These are phyloP conservation scores for Tuberolachnus salignus DNA, from an alignment of 2,888 invertebrate genomes.

Conservation along the genomic window DNA sequence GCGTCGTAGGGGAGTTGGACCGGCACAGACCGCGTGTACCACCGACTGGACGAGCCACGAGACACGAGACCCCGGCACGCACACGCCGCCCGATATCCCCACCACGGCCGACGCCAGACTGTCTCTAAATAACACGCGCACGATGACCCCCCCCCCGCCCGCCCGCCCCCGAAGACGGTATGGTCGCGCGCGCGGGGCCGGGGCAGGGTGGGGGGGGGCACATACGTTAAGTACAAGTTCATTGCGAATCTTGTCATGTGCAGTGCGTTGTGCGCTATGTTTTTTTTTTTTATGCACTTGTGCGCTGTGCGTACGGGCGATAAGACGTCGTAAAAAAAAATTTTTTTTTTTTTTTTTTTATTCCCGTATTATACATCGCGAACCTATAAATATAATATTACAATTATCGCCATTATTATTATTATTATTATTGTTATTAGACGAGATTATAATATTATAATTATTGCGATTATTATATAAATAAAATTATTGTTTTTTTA, in stretches of 20 bases:
- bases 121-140: constrained; percentile 49
- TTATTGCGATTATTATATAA: too few relatives aligned
- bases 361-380: too few relatives aligned
- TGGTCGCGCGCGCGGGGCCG: too few relatives aligned
- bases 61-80: constrained; percentile 40
- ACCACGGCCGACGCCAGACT: constrained; percentile 48
- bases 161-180: too few relatives aligned
- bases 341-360: too few relatives aligned
- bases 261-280: neutral
- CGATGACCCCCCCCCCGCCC: constrained; percentile 46
- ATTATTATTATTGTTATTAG: neutral
- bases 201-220: too few relatives aligned
- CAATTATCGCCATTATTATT: neutral
- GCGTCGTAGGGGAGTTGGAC: constrained; percentile 45
- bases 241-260: constrained; percentile 39
- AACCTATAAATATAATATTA: too few relatives aligned
- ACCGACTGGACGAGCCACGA: constrained; percentile 42
- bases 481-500: too few relatives aligned
- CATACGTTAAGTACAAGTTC: constrained; percentile 23
- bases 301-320: neutral
- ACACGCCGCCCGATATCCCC: constrained; percentile 23
- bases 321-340: neutral
- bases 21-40: constrained; percentile 55
- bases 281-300: neutral
- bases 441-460: too few relatives aligned